Conservation (phyloP, 2,113 vertebrate genomes). For the Crotalus helleri region DNA sequence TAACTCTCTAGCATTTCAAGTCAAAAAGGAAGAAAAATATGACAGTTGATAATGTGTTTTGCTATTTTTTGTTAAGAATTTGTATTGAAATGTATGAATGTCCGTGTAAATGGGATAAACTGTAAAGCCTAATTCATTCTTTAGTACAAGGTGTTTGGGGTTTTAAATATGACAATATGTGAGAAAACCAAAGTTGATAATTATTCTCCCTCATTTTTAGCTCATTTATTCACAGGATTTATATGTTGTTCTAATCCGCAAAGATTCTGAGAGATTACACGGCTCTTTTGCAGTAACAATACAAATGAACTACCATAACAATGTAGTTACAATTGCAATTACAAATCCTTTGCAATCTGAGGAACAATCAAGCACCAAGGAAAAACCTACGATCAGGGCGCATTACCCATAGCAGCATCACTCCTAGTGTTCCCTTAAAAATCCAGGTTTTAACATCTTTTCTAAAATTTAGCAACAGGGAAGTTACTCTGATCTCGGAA, state of each 20-base stretch:
- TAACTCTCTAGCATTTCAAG: background rate
- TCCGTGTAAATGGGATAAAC: background rate
- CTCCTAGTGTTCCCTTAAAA: background rate
- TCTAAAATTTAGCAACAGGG: background rate
- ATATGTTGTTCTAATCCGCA: background rate
- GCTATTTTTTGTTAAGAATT: background rate
- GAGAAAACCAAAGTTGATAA: background rate
- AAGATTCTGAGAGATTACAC: background rate
- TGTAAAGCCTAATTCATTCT: background rate
- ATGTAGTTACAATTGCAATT: background rate
- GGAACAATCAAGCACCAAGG: background rate
- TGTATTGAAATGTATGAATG: background rate
- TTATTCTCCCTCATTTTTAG: background rate
- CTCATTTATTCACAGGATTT: background rate
- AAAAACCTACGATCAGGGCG: background rate
- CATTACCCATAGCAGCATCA: background rate
- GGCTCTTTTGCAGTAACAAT: background rate
- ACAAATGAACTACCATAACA: background rate
- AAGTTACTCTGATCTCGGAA: background rate
- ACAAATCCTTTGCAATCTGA: background rate
- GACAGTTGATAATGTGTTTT: background rate
- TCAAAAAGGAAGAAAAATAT: background rate
- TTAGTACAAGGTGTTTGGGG: background rate
- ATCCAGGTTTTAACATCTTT: background rate
- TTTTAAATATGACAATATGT: background rate